Evolutionary conservation across 1,140 invertebrate genomes (phyloP), one percentile per base, ranked within the genome.

Genomic region (Saccostrea glomerata): DNA sequence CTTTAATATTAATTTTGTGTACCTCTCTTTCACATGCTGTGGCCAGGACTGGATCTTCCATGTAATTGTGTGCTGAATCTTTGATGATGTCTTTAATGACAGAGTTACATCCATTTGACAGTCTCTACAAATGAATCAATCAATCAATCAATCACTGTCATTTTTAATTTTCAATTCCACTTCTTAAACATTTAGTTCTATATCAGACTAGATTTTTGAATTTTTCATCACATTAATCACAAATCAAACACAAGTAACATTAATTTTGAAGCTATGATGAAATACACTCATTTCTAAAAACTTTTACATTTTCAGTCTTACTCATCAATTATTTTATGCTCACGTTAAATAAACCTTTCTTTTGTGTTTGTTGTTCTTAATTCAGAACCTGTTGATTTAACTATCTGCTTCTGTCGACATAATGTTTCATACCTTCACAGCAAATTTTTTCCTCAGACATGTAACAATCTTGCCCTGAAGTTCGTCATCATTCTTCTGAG

Each of bases 1-100:
- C 58, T 63, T 63, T 63, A 17, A 2, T 63, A n/a, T 63, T 63
- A 23, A 15, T 82, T n/a, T 15, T 23, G 47, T 55, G 13, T 91
- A 96, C 95, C 92, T 97, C 96, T 70, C 93, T 86, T 88, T 95
- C 94, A 92, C 98, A 99, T 70, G 97, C 96, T 73, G 97, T 96
- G 73, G 97, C 96, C 17, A 98, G 95, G 3, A 98, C 95, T 15
- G 98, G 97, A 96, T 98, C 98, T 87, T 93, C 89, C 54, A 91
- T 97, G 93, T 98, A 97, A 95, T 98, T 98, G 40, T 98, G 94
- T 5, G 98, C 98, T 92, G 98, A 97, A 93, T 98, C 98, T 94
- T 97, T 96, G 60, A 98, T 96, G 84, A 98, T 96, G 90, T 96
- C 96, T 9, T 97, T 96, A 94, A 99, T 96, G 95, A 98, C 97